Conservation (phyloP, 2,797 vertebrate species). For the Cynodonichthys magdalenae region DNA sequence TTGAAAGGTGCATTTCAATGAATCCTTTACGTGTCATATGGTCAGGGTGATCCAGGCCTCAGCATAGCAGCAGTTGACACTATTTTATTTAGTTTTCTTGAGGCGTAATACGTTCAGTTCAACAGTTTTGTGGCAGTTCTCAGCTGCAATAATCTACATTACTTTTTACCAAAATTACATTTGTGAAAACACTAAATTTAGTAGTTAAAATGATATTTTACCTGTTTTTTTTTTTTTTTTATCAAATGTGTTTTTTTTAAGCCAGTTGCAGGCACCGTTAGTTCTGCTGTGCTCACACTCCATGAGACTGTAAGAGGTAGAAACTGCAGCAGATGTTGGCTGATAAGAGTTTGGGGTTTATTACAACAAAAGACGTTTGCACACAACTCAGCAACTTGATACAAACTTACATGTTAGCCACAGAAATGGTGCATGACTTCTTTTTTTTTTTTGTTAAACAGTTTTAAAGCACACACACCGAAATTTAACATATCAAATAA, state of each 20-base stretch:
- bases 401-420: background rate
- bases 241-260: background rate
- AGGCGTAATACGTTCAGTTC: background rate
- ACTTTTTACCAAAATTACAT: background rate
- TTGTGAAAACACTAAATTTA: background rate
- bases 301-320: constrained; percentile 2
- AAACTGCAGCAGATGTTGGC: constrained; percentile 18
- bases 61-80: background rate
- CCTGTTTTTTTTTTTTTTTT: background rate
- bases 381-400: background rate
- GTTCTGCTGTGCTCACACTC: background rate
- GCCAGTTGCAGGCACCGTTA: background rate
- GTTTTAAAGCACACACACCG: background rate
- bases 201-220: background rate
- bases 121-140: background rate
- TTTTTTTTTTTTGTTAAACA: background rate
- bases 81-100: background rate
- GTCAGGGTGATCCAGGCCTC: constrained; percentile 46
- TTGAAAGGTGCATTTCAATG: constrained; percentile 70
- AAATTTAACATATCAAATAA: background rate
- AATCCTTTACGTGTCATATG: constrained; percentile 56
- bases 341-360: constrained; percentile 6
- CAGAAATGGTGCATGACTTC: background rate
- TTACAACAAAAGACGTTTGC: constrained; percentile 13
- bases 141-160: background rate